Base-by-base conservation (phyloP, 2,888 invertebrate species). In the Callinectes sapidus region DNA sequence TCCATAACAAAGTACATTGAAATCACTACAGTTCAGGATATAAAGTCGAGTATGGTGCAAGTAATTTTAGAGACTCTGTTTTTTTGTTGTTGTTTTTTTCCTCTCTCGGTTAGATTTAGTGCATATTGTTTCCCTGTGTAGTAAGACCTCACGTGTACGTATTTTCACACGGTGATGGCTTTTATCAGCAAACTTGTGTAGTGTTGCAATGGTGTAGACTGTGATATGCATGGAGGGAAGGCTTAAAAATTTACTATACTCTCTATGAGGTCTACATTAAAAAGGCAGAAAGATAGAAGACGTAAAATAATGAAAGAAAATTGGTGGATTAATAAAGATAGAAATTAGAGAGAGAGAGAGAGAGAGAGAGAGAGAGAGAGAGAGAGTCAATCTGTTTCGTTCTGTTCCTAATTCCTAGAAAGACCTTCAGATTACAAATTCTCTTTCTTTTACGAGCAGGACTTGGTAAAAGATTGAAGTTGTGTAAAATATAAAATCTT, bases 71-170 rank as follows among this genome's bases (percentile, higher is more conserved):
- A 6, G 28, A 71, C 71, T n/a, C 71, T 28, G 8, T 71, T 71
- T 71, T 1, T 23, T 28, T 71, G n/a, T 10, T 48, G 0, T 71
- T 28, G n/a, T 10, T 48, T 10, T 48, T 10, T 48, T 10, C 10
- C 48, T 71, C 6, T n/a, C 28, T 71, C 10, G 71, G 23, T 28
- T 1, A 71, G 28, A 71, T 71, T 71, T 71, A 71, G 23, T 71
- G 71, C 23, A 71, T 71, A 71, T 71, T 71, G 71, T 71, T 71
- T 71, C 71, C 71, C 28, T 18, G 23, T n/a, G 28, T 23, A 71
- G n/a, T 71, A 71, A n/a, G 71, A 71, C 71, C 71, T n/a, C 16
- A 71, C 71, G 23, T 71, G 71, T 71, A n/a, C 28, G 71, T 71
- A 71, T 71, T 71, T 71, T n/a, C 71, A 71, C 71, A 8, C 71